Percentiles rank a stretch among this genome's conserved stretches.
Conservation (phyloP, 2,113 vertebrate species). For the Melospiza georgiana region DNA sequence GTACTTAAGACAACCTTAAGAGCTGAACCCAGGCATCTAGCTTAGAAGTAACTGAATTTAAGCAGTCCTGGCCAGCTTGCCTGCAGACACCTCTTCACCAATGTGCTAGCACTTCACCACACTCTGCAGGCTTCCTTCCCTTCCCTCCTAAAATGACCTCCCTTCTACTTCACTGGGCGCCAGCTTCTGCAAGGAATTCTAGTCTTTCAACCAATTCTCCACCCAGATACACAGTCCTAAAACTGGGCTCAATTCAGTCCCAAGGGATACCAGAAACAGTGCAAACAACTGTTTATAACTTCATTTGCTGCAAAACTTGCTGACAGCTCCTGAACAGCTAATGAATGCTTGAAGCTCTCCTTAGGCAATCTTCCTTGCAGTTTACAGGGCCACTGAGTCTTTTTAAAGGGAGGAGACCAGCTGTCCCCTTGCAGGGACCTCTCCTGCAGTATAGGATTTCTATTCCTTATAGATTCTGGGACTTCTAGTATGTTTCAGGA, state of each 20-base stretch:
- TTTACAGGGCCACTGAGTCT: neutral
- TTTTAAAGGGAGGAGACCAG: neutral
- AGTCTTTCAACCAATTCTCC: neutral
- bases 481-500: neutral
- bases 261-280: neutral
- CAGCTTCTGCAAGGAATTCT: neutral
- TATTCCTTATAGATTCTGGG: neutral
- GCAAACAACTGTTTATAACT: neutral
- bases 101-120: neutral
- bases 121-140: neutral
- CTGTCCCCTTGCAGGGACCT: neutral
- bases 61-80: neutral
- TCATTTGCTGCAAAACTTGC: neutral
- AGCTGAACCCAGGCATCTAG: neutral
- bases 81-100: neutral
- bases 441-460: neutral
- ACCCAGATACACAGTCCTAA: neutral
- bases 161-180: neutral
- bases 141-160: neutral
- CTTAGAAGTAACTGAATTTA: neutral
- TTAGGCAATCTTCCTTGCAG: neutral
- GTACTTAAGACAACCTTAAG: neutral
- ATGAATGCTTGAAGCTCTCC: neutral
- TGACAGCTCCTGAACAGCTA: slow-evolving; percentile 9
- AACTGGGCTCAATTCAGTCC: neutral